These are phyloP conservation scores for Styela clava DNA, from an alignment of 23 tunicate genomes.

Conservation along the genomic window DNA sequence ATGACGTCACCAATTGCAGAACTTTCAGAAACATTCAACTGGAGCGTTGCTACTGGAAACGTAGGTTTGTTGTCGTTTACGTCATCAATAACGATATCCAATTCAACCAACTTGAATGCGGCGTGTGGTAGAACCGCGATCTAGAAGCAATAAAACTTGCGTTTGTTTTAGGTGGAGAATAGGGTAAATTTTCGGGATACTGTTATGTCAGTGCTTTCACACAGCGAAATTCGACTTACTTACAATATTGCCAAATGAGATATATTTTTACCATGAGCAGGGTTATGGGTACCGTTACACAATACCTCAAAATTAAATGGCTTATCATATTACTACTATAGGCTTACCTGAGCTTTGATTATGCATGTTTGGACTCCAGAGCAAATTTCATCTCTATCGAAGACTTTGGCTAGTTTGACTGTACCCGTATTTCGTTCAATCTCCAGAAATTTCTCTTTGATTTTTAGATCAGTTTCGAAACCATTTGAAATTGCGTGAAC, in stretches of 20 bases:
- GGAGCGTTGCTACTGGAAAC: conserved; percentile 28
- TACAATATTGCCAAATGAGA: too few relatives aligned
- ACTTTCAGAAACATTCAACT: conserved; percentile 46
- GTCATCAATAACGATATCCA: conserved; percentile 65
- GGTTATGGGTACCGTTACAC: too few relatives aligned
- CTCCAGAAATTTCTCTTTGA: background rate
- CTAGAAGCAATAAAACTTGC: background rate
- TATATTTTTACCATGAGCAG: too few relatives aligned
- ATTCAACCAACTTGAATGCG: conserved; percentile 16
- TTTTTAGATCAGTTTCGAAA: background rate
- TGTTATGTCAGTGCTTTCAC: too few relatives aligned
- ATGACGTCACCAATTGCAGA: conserved; percentile 33
- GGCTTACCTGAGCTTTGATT: conserved; percentile 41
- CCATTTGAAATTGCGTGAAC: background rate
- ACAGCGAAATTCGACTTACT: too few relatives aligned
- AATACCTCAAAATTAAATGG: too few relatives aligned
- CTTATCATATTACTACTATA: too few relatives aligned
- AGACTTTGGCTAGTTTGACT: conserved; percentile 19
- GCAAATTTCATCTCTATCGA: conserved; percentile 68
- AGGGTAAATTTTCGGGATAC: background rate
- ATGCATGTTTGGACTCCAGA: conserved; percentile 24
- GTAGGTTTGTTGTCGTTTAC: conserved; percentile 69
- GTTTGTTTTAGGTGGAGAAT: too few relatives aligned
- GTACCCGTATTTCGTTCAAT: conserved; percentile 29
- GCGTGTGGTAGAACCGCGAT: background rate